Conservation (phyloP, 2,888 invertebrate genomes). For the Troides aeacus region DNA sequence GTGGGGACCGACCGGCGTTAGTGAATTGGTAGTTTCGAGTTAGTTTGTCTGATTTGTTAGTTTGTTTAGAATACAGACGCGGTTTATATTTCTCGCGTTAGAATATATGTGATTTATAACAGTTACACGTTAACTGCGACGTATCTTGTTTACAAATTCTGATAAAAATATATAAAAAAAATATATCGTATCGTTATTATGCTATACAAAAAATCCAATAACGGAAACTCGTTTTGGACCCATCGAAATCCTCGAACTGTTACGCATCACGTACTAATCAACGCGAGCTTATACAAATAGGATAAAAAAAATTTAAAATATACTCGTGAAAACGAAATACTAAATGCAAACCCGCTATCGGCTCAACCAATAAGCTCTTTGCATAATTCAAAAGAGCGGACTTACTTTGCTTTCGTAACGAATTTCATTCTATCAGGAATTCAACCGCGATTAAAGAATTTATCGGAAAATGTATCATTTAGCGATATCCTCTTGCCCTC, state of each 20-base stretch:
- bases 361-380: conserved; percentile 64
- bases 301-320: conserved; percentile 51
- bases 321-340: conserved; percentile 30
- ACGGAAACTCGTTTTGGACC: conserved; percentile 7
- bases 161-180: neutral
- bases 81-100: conserved; percentile 5
- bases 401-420: conserved; percentile 57
- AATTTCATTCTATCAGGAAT: conserved; percentile 70
- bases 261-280: conserved; percentile 23
- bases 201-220: conserved; percentile 6
- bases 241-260: conserved; percentile 2
- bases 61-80: conserved; percentile 14
- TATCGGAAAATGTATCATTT: conserved; percentile 53
- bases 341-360: conserved; percentile 48
- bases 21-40: conserved; percentile 21
- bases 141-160: neutral
- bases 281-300: conserved; percentile 34
- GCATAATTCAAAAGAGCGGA: conserved; percentile 73
- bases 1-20: conserved; percentile 19
- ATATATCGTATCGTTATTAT: conserved; percentile 2
- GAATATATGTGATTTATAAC: conserved; percentile 5
- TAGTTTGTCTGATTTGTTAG: conserved; percentile 22
- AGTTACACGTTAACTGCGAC: neutral
- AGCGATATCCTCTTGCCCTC: too few species aligned
- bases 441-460: conserved; percentile 53